phyloP scores from a whole-genome alignment of 1,140 invertebrate genomes.

The Telenomus remus region DNA sequence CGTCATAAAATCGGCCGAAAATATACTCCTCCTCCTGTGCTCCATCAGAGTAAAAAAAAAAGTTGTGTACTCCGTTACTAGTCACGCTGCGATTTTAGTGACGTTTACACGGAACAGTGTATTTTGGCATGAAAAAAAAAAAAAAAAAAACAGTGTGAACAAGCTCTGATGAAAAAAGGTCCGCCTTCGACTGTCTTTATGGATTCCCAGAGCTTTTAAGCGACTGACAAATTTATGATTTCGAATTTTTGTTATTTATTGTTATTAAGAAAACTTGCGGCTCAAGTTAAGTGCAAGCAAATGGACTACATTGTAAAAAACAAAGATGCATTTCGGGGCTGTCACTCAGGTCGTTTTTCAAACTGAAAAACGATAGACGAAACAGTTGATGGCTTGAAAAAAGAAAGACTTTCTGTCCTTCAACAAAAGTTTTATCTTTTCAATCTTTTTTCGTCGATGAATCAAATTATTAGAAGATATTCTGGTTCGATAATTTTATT shows the following conservation, averaged over 20 bases:
- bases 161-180: slow-evolving; percentile 23
- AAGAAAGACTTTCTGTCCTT: too few relatives aligned
- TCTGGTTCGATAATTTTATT: too few relatives aligned
- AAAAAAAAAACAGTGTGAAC: slow-evolving; percentile 41
- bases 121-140: slow-evolving; percentile 38
- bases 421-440: too few relatives aligned
- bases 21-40: slow-evolving; percentile 15
- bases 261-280: slow-evolving; percentile 27
- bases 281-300: slow-evolving; percentile 7
- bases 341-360: not conserved
- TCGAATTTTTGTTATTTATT: slow-evolving; percentile 24
- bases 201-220: slow-evolving; percentile 28
- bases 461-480: too few relatives aligned
- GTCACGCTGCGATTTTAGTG: slow-evolving; percentile 33
- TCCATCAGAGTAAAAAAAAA: slow-evolving; percentile 28
- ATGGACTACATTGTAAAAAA: slow-evolving; percentile 20
- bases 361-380: too few relatives aligned
- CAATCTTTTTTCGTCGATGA: too few relatives aligned
- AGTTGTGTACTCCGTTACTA: slow-evolving; percentile 40
- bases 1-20: slow-evolving; percentile 40
- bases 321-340: not conserved
- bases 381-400: too few relatives aligned
- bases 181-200: slow-evolving; percentile 24
- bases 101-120: slow-evolving; percentile 43
- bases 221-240: slow-evolving; percentile 5